A percentile compares a stretch with the other conserved stretches of the same genome.
Evolutionary conservation across 2,797 vertebrate species (phyloP).

Genomic region (Saxicola maurus): DNA sequence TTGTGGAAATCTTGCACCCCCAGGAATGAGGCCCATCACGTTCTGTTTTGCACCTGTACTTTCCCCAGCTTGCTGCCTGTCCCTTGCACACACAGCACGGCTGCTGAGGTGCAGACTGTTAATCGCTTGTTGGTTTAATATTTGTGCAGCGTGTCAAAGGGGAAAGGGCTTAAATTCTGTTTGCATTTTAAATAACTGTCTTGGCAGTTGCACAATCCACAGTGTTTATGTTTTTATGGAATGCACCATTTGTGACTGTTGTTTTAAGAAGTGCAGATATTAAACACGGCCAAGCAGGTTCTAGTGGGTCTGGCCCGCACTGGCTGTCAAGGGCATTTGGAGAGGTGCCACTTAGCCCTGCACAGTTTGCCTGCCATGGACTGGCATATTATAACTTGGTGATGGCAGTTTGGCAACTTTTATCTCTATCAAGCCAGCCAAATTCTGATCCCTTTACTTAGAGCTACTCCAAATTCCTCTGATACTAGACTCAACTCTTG

Average conservation of each 20-base stretch:
- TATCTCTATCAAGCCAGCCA: not conserved
- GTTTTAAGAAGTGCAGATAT: not conserved
- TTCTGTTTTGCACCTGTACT: not conserved
- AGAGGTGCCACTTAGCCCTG: not conserved
- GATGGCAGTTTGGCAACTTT: not conserved
- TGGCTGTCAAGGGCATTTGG: not conserved
- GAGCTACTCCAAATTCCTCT: not conserved
- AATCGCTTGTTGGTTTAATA: not conserved
- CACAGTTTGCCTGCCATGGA: not conserved
- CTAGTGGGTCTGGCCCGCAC: not conserved
- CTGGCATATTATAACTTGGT: not conserved
- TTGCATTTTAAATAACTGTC: constrained; percentile 17
- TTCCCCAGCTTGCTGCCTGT: not conserved
- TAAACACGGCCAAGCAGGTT: not conserved
- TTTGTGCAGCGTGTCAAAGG: not conserved
- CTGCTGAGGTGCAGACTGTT: not conserved
- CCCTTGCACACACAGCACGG: not conserved
- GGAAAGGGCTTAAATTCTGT: constrained; percentile 12
- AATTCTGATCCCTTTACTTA: not conserved
- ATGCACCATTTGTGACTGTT: not conserved
- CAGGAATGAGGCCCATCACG: not conserved
- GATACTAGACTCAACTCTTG: not conserved
- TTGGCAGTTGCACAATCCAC: not conserved
- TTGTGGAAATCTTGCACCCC: not conserved
- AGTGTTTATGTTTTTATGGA: not conserved